Evolutionary conservation across 2,113 vertebrate genomes (phyloP).

Genomic region (Hipposideros armiger): DNA sequence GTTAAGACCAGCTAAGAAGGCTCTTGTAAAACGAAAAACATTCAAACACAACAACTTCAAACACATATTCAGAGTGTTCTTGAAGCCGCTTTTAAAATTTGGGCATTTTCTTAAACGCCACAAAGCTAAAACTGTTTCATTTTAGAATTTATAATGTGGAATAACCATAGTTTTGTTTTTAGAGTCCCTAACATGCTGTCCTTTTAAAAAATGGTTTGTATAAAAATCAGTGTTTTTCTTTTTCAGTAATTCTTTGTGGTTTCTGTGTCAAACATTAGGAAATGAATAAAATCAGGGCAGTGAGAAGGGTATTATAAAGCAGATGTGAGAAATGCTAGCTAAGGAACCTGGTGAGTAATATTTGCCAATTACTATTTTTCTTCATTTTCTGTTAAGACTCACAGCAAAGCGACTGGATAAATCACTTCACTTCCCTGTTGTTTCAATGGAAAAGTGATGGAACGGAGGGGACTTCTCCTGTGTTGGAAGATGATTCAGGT

Average conservation of each 20-base stretch:
- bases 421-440: neutral
- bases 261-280: slow-evolving; percentile 49
- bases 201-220: slow-evolving; percentile 60
- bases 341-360: neutral
- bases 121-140: neutral
- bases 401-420: neutral
- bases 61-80: neutral
- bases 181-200: slow-evolving; percentile 5
- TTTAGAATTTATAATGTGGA: slow-evolving; percentile 20
- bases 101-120: neutral
- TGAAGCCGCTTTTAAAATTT: slow-evolving; percentile 13
- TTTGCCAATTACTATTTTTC: neutral
- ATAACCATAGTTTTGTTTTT: neutral
- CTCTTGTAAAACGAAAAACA: neutral
- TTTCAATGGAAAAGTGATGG: neutral
- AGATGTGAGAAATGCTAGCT: slow-evolving; percentile 45
- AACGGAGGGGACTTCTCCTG: neutral
- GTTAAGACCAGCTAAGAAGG: neutral
- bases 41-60: neutral
- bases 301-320: neutral
- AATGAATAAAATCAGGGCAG: slow-evolving; percentile 50
- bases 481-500: neutral
- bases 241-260: slow-evolving; percentile 44
- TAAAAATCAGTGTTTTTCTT: slow-evolving; percentile 48
- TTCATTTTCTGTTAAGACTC: slow-evolving; percentile 46